Evolutionary conservation across 2,797 vertebrate genomes (phyloP).

Genomic region (Orestias chungarensis): DNA sequence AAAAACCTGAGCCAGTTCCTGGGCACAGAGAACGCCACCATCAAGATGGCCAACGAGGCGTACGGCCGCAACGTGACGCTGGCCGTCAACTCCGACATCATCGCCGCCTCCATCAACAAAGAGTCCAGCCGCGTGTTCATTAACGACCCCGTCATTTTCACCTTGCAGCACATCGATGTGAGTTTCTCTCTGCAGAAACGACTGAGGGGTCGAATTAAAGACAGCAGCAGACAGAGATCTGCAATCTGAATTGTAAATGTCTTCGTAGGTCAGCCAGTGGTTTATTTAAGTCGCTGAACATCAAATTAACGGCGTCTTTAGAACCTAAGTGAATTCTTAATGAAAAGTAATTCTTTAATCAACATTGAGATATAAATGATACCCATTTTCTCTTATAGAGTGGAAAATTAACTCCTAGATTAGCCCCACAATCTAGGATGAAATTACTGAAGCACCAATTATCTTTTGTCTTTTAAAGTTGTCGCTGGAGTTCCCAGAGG

Average conservation of each 20-base stretch:
- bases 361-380: constrained; percentile 97
- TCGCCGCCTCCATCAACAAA: constrained; percentile 98
- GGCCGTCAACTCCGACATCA: constrained; percentile 96
- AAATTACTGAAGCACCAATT: constrained; percentile 86
- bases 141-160: constrained; percentile 96
- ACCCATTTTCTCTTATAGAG: constrained; percentile 88
- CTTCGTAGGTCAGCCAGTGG: constrained; percentile 86
- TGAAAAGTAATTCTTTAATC: constrained; percentile 99
- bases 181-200: constrained; percentile 80
- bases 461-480: constrained; percentile 84
- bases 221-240: constrained; percentile 72
- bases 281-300: constrained; percentile 95
- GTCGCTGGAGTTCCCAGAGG: constrained; percentile 81
- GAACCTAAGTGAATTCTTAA: constrained; percentile 98
- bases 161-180: constrained; percentile 96
- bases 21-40: constrained; percentile 94
- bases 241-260: constrained; percentile 89
- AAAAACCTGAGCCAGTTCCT: constrained; percentile 97
- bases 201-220: constrained; percentile 77
- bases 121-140: constrained; percentile 98
- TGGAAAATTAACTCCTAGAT: constrained; percentile 94
- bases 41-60: constrained; percentile 88
- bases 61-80: constrained; percentile 89
- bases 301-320: constrained; percentile 97
- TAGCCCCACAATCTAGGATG: constrained; percentile 85